Evolutionary conservation across 2,113 vertebrate species (phyloP), one percentile per base, ranked within the genome.

Genomic region (Okapia johnstoni): DNA sequence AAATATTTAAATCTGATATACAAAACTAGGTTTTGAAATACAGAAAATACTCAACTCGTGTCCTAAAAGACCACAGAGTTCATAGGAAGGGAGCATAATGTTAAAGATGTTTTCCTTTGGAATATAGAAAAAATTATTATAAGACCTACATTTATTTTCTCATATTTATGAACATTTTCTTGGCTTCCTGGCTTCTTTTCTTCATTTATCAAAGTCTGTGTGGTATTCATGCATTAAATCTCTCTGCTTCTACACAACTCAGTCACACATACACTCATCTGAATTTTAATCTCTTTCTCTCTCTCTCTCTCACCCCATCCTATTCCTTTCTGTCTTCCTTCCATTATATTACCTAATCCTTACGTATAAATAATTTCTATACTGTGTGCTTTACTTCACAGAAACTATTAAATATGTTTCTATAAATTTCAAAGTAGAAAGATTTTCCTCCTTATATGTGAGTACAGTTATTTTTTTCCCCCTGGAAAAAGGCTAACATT

Each of bases 361-460:
- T 26, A 86, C 17, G 76, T 89, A 23, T 9, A 76, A 87, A 97
- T 15, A 81, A 55, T 92, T 87, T 95, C 48, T 92, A 55, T 80
- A 93, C 23, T 46, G 13, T 88, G 48, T 95, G 17, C 43, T 91
- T 93, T 55, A 55, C 61, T 61, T 93, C 40, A 43, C 17, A 86
- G 7, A 57, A 76, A 77, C 48, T 58, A 48, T 93, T 94, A 93
- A 97, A 89, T 80, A 89, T 80, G 57, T 81, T 97, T 80, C 52
- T 55, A 19, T 85, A 85, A 81, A 43, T 96, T 93, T 79, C 19
- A 7, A 80, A 84, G 11, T 77, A 94, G 60, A 77, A 83, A 94
- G 33, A 33, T 93, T 92, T 61, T 90, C 36, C 26, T 36, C 8
- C 28, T 91, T 95, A 66, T 15, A 25, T 77, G 26, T 86, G 10